A percentile compares a stretch with the other conserved stretches of the same genome.
These are phyloP conservation scores for Nomada flava DNA, from an alignment of 2,888 invertebrate genomes.

Conservation along the genomic window DNA sequence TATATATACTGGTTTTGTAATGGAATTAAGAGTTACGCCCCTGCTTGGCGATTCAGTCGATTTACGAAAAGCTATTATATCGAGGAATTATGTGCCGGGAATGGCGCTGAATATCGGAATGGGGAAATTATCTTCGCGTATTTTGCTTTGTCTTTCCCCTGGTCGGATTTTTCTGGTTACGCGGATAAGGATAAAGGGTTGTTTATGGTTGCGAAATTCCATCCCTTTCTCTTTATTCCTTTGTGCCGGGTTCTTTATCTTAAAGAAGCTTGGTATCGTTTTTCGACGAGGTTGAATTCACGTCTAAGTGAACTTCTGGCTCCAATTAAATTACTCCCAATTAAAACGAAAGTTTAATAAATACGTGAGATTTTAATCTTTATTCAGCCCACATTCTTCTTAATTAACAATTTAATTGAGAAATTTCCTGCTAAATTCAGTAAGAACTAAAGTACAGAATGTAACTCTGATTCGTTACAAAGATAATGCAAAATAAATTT, in stretches of 20 bases:
- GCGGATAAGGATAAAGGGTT: conserved; percentile 15
- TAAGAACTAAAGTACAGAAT: too few relatives aligned
- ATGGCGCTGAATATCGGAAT: conserved; percentile 36
- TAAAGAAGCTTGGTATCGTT: not conserved
- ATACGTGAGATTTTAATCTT: too few relatives aligned
- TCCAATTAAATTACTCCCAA: not conserved
- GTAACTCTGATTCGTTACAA: too few relatives aligned
- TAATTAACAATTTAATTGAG: too few relatives aligned
- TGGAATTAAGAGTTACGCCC: conserved; percentile 27
- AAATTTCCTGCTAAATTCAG: too few relatives aligned
- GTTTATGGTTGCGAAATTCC: conserved; percentile 19
- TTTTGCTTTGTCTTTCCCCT: conserved; percentile 4
- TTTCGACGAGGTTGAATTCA: conserved; percentile 22
- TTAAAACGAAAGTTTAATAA: not conserved
- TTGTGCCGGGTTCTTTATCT: conserved; percentile 2
- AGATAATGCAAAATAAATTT: too few relatives aligned
- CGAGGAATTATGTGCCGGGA: conserved; percentile 38
- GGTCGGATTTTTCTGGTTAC: conserved; percentile 13
- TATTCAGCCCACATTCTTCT: too few relatives aligned
- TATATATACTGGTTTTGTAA: not conserved
- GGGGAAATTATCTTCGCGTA: conserved; percentile 15
- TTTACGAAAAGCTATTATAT: conserved; percentile 32
- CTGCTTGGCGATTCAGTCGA: conserved; percentile 2
- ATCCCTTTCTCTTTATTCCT: not conserved
- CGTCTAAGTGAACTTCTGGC: not conserved